Evolutionary conservation across 2,888 invertebrate species (phyloP).

Genomic region (Tetragnatha montana): DNA sequence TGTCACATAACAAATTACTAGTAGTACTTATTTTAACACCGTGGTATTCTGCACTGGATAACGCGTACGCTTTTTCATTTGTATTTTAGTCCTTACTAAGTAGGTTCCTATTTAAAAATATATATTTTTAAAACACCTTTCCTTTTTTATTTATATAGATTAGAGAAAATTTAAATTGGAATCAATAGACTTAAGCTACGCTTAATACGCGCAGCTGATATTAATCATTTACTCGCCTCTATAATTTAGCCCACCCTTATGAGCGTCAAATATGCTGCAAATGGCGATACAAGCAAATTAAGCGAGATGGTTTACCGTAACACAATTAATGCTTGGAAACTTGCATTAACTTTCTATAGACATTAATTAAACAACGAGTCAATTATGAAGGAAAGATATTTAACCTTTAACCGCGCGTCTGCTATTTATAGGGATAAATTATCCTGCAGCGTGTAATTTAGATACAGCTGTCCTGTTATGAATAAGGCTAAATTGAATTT

Average conservation of each 20-base stretch:
- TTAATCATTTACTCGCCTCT: constrained; percentile 45
- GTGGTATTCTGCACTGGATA: no score
- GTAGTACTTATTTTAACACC: no score
- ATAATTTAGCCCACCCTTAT: constrained; percentile 38
- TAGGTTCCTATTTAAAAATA: no score
- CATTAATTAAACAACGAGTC: constrained; percentile 45
- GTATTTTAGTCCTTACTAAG: no score
- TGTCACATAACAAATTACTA: no score
- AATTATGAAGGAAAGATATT: constrained; percentile 43
- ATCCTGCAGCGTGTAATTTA: constrained; percentile 32
- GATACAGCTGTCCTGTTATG: background rate
- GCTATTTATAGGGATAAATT: constrained; percentile 32
- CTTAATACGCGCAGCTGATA: constrained; percentile 37
- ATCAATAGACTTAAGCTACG: constrained; percentile 22
- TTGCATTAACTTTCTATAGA: constrained; percentile 59
- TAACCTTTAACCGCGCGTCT: constrained; percentile 49
- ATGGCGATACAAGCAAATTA: constrained; percentile 58
- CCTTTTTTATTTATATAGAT: background rate
- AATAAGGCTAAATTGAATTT: no score
- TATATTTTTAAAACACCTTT: no score
- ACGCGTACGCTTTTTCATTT: no score
- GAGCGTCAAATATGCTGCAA: constrained; percentile 47
- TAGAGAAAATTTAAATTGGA: constrained; percentile 26
- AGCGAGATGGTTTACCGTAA: constrained; percentile 56
- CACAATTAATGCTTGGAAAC: constrained; percentile 57